phyloP scores from a whole-genome alignment of 2,113 vertebrate species.

The Mystacornis crossleyi region DNA sequence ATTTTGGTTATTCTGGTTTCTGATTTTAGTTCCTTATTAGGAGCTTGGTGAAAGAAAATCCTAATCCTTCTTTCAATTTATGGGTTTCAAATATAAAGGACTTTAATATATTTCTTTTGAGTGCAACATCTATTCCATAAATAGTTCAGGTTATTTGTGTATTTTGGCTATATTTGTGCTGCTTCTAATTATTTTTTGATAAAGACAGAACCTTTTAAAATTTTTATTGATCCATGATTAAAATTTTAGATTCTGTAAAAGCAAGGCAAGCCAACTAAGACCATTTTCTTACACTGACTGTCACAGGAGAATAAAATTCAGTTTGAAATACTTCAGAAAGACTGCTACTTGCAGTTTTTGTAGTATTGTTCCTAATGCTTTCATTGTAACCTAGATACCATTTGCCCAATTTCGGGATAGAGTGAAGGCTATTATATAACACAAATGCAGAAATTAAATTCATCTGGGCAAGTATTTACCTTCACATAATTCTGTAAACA shows the following conservation, averaged over 20 bases:
- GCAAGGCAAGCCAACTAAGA: not conserved
- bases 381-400: not conserved
- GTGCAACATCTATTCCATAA: not conserved
- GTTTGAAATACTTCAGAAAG: not conserved
- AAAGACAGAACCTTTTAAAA: not conserved
- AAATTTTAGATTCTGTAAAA: slow-evolving; percentile 9
- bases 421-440: not conserved
- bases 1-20: not conserved
- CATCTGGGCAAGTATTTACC: not conserved
- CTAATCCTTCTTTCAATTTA: not conserved
- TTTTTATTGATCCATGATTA: not conserved
- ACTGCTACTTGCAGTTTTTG: not conserved
- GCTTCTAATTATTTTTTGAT: not conserved
- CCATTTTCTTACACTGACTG: not conserved
- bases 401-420: not conserved
- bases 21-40: not conserved
- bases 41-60: not conserved
- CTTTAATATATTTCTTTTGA: not conserved
- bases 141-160: not conserved
- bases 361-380: not conserved
- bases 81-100: not conserved
- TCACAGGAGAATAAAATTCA: not conserved
- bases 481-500: not conserved
- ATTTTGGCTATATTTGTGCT: not conserved
- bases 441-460: not conserved